phyloP scores from a whole-genome alignment of 2,113 vertebrate genomes.

The Oceanodroma tethys region DNA sequence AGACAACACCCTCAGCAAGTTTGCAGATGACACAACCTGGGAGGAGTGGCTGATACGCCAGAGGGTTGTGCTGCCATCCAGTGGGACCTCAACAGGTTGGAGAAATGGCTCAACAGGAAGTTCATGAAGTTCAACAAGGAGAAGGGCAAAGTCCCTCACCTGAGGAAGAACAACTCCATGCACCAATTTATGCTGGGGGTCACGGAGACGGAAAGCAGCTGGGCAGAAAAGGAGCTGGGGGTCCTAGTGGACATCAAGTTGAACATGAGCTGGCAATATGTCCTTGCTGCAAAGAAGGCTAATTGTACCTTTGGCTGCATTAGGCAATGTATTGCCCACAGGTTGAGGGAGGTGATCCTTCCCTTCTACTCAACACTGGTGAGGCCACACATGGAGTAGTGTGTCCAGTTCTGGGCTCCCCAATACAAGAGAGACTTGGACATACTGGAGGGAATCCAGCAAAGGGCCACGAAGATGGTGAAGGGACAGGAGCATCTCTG shows the following conservation, averaged over 20 bases:
- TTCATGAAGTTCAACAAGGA: background rate
- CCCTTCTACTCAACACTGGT: background rate
- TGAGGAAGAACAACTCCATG: background rate
- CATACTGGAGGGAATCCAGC: background rate
- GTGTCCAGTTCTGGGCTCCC: background rate
- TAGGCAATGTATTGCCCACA: rapidly evolving
- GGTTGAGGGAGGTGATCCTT: rapidly evolving
- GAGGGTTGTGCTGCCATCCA: background rate
- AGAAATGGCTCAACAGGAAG: background rate
- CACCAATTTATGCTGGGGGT: background rate
- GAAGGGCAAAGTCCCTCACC: background rate
- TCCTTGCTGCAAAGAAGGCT: background rate
- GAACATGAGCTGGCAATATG: background rate
- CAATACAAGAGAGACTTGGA: background rate
- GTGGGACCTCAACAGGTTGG: background rate
- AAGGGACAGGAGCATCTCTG: too few relatives aligned
- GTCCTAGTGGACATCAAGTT: background rate
- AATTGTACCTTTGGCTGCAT: background rate
- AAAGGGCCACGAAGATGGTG: background rate
- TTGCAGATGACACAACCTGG: background rate
- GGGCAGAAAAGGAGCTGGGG: background rate
- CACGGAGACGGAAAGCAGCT: background rate
- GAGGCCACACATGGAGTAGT: background rate
- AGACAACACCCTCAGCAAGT: background rate
- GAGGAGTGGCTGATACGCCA: background rate